phyloP scores from a whole-genome alignment of 2,113 vertebrate species.

The Vicugna pacos region DNA sequence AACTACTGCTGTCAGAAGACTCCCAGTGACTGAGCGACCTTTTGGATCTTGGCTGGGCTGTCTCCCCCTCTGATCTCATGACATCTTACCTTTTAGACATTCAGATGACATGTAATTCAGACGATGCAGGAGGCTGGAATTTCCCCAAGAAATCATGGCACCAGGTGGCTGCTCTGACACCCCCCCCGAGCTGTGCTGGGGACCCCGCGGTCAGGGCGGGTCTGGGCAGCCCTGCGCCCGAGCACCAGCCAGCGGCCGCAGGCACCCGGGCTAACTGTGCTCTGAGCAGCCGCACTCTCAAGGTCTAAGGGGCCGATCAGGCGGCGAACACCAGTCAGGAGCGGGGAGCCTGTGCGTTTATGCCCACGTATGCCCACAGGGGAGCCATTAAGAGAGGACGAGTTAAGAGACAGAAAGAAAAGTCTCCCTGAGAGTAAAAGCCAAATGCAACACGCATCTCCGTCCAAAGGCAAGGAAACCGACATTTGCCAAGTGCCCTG shows the following conservation, averaged over 20 bases:
- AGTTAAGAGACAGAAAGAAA: neutral
- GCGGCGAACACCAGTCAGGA: accelerated
- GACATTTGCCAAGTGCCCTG: accelerated
- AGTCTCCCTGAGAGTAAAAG: neutral
- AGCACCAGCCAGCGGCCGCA: neutral
- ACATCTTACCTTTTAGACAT: neutral
- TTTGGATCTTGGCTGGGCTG: accelerated
- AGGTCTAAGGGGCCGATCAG: accelerated
- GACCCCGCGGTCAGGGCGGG: accelerated
- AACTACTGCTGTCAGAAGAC: accelerated
- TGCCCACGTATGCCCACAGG: accelerated
- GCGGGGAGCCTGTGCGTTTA: accelerated
- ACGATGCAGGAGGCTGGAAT: neutral
- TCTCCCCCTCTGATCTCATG: neutral
- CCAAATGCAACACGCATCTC: too few relatives aligned
- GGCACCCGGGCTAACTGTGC: neutral
- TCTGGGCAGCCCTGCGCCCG: neutral
- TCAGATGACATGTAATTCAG: accelerated
- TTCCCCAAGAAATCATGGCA: accelerated
- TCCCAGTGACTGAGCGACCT: accelerated
- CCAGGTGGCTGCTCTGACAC: neutral
- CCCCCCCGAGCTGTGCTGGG: accelerated
- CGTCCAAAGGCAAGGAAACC: too few relatives aligned
- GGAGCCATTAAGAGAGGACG: neutral
- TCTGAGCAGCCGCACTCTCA: neutral